phyloP scores from a whole-genome alignment of 2,113 vertebrate genomes.

The Uria lomvia region DNA sequence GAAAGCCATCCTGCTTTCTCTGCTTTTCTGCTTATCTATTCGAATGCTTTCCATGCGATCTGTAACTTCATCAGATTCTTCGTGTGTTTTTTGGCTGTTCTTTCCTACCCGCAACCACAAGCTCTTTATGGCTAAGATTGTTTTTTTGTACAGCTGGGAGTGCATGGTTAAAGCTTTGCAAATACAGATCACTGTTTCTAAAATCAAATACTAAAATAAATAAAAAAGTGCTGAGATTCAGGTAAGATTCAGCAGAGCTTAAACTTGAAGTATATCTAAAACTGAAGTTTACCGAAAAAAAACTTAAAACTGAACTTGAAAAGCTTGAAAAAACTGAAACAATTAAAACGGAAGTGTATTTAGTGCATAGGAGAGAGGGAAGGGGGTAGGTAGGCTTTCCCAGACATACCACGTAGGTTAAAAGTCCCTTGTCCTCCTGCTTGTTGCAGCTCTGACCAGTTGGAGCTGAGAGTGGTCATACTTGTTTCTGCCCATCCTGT shows the following conservation, averaged over 20 bases:
- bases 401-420: neutral
- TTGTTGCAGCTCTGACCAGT: neutral
- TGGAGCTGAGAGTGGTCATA: neutral
- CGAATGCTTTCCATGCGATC: neutral
- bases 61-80: neutral
- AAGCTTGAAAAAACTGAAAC: neutral
- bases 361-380: neutral
- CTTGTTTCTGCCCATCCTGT: neutral
- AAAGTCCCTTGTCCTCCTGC: fast-evolving
- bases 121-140: neutral
- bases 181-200: neutral
- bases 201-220: neutral
- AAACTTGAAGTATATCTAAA: neutral
- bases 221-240: neutral
- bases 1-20: neutral
- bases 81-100: slow-evolving; percentile 10
- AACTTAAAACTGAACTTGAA: neutral
- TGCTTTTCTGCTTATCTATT: neutral
- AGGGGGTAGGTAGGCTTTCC: neutral
- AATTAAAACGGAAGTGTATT: neutral
- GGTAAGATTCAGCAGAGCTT: neutral
- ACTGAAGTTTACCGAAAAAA: neutral
- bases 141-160: neutral
- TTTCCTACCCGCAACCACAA: neutral
- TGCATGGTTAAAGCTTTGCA: neutral